A percentile compares a stretch with the other conserved stretches of the same genome.
phyloP scores from a whole-genome alignment of 2,113 vertebrate genomes.

The Microcebus tavaratra region DNA sequence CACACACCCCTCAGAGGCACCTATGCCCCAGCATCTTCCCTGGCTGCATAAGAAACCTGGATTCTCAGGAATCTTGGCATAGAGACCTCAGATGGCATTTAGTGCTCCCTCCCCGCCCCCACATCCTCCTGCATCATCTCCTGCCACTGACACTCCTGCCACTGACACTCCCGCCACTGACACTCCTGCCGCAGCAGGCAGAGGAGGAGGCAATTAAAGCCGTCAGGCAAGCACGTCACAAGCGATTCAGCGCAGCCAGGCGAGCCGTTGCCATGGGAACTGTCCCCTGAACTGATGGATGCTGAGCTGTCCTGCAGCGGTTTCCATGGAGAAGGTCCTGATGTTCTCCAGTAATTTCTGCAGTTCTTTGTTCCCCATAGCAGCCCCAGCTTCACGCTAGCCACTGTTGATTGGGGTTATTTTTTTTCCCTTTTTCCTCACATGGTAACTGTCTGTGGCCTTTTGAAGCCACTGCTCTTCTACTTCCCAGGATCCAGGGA shows the following conservation, averaged over 20 bases:
- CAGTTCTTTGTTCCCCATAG: conserved; percentile 17
- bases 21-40: not conserved
- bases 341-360: conserved; percentile 22
- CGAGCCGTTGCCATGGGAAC: conserved; percentile 68
- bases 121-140: not conserved
- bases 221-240: not conserved
- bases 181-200: not conserved
- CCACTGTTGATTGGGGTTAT: not conserved
- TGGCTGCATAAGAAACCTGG: not conserved
- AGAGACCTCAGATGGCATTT: not conserved
- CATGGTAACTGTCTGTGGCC: not conserved
- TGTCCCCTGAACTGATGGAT: not conserved
- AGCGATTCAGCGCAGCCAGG: not conserved
- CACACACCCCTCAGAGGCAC: not conserved
- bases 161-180: not conserved
- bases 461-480: not conserved
- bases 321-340: conserved; percentile 70
- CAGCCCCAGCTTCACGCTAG: not conserved
- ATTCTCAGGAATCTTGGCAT: not conserved
- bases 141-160: not conserved
- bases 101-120: not conserved
- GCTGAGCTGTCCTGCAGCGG: conserved; percentile 24
- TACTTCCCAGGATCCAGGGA: not conserved
- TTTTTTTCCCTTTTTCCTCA: not conserved
- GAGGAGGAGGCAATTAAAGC: conserved; percentile 24